Evolutionary conservation across 1,140 invertebrate genomes (phyloP).

Genomic region (Drosophila biarmipes): DNA sequence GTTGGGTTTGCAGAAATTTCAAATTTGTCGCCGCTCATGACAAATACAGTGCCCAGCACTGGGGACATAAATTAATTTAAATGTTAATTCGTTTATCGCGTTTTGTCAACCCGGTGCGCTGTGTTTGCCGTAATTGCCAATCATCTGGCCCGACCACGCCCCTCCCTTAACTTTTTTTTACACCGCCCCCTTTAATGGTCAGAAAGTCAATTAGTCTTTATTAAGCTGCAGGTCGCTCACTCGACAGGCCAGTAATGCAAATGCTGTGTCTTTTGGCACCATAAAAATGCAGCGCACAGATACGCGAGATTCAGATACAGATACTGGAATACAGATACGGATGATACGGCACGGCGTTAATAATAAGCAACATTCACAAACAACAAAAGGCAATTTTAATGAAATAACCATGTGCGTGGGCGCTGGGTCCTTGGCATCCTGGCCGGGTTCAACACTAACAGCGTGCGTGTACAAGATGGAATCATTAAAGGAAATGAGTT

Average conservation of each 20-base stretch:
- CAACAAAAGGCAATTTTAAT: slow-evolving; percentile 83
- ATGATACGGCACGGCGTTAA: slow-evolving; percentile 73
- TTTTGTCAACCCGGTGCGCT: slow-evolving; percentile 46
- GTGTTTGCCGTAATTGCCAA: slow-evolving; percentile 70
- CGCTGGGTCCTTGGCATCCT: slow-evolving; percentile 27
- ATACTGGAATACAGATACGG: slow-evolving; percentile 31
- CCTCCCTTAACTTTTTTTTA: background rate
- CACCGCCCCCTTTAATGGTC: slow-evolving; percentile 40
- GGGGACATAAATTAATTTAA: slow-evolving; percentile 76
- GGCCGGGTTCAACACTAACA: slow-evolving; percentile 44
- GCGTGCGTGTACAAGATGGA: slow-evolving; percentile 76
- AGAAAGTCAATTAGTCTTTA: slow-evolving; percentile 81
- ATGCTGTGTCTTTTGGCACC: slow-evolving; percentile 71
- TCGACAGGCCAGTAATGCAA: slow-evolving; percentile 67
- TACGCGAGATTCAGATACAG: slow-evolving; percentile 33
- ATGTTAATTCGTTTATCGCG: slow-evolving; percentile 80
- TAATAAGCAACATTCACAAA: slow-evolving; percentile 83
- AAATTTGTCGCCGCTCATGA: slow-evolving; percentile 31
- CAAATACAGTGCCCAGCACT: slow-evolving; percentile 55
- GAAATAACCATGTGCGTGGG: slow-evolving; percentile 80
- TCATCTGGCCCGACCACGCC: slow-evolving; percentile 37
- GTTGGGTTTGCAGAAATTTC: slow-evolving; percentile 17
- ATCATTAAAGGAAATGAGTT: slow-evolving; percentile 83
- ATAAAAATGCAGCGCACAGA: slow-evolving; percentile 68
- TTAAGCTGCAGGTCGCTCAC: slow-evolving; percentile 59